Conservation (phyloP, 2,113 vertebrate species). For the Periophthalmus modestus region DNA sequence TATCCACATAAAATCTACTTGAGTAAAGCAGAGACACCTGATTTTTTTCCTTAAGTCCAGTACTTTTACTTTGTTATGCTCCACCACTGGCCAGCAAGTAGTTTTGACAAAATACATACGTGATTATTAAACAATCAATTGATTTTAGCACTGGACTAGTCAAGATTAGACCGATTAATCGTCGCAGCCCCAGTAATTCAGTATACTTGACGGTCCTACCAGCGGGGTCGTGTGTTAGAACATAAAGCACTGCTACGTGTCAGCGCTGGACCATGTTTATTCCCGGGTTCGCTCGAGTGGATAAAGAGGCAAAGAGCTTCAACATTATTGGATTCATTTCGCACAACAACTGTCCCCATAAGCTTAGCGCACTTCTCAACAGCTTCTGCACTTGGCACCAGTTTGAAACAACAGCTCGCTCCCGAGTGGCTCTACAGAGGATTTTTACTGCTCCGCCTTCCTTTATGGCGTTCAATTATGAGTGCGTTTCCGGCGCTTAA, state of each 20-base stretch:
- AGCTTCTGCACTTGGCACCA: conserved; percentile 65
- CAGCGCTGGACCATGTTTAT: conserved; percentile 57
- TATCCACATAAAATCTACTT: too few relatives aligned
- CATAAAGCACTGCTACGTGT: conserved; percentile 50
- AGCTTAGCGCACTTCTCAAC: conserved; percentile 62
- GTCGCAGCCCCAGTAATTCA: neutral
- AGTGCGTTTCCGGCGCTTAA: conserved; percentile 66
- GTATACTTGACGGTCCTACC: too few relatives aligned
- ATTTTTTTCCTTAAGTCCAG: too few relatives aligned
- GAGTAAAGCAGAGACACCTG: too few relatives aligned
- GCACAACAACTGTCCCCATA: conserved; percentile 66
- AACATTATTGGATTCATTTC: conserved; percentile 64
- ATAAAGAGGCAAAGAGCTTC: conserved; percentile 52
- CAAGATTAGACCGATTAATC: conserved; percentile 19
- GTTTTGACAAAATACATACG: too few relatives aligned
- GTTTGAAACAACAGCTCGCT: conserved; percentile 51
- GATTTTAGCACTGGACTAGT: too few relatives aligned
- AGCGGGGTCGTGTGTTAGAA: conserved; percentile 15
- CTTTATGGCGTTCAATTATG: conserved; percentile 65
- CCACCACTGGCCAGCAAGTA: too few relatives aligned
- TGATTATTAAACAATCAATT: too few relatives aligned
- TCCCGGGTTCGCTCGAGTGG: conserved; percentile 50
- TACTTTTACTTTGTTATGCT: too few relatives aligned
- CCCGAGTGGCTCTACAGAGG: conserved; percentile 54
- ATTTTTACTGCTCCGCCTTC: conserved; percentile 59